A percentile compares a stretch with the other conserved stretches of the same genome.
phyloP scores from a whole-genome alignment of 92 coral and sea anemone genomes.

The Zoanthus sociatus region DNA sequence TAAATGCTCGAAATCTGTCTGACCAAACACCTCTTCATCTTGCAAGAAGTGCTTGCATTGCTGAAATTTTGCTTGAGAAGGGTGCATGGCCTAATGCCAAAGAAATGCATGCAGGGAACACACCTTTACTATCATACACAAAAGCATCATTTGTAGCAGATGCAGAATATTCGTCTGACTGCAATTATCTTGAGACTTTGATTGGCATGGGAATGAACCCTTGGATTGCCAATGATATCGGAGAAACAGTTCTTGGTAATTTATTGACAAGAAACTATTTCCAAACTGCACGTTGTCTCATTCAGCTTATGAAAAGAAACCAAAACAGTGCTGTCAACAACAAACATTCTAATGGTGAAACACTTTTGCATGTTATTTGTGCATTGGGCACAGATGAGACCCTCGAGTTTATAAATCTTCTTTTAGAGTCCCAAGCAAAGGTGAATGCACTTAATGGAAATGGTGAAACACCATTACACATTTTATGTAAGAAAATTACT shows the following conservation, averaged over 20 bases:
- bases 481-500: constrained; percentile 10
- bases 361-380: constrained; percentile 16
- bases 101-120: constrained; percentile 16
- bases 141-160: background rate
- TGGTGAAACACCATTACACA: constrained; percentile 24
- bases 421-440: constrained; percentile 9
- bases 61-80: constrained; percentile 12
- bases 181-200: background rate
- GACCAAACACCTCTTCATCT: constrained; percentile 36
- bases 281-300: constrained; percentile 1
- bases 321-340: background rate
- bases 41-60: constrained; percentile 8
- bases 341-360: constrained; percentile 29
- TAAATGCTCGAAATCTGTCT: constrained; percentile 16
- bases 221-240: constrained; percentile 30
- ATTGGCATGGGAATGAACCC: constrained; percentile 37
- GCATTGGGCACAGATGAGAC: constrained; percentile 22
- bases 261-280: background rate
- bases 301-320: constrained; percentile 40
- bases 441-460: constrained; percentile 5
- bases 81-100: constrained; percentile 47
- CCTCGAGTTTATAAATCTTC: background rate
- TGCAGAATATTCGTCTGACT: background rate
- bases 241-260: constrained; percentile 28
- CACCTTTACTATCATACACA: constrained; percentile 17